A percentile compares a stretch with the other conserved stretches of the same genome.
Conservation (phyloP, 2,797 vertebrate genomes). For the Darevskia mixta region DNA sequence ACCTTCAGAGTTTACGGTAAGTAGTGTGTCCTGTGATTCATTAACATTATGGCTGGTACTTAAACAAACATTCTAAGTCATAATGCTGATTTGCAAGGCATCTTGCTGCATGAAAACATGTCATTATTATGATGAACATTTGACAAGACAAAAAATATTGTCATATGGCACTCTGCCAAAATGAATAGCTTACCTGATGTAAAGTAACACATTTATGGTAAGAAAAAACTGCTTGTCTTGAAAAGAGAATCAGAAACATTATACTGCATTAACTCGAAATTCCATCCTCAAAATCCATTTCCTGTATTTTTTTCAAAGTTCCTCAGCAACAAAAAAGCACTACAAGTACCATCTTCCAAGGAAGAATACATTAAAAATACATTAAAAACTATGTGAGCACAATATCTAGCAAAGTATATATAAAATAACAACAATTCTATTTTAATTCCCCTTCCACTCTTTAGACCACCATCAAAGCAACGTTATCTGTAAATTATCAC, state of each 20-base stretch:
- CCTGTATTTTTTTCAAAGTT: not conserved
- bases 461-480: conserved; percentile 2
- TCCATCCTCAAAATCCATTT: not conserved
- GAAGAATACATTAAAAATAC: conserved; percentile 9
- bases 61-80: conserved; percentile 9
- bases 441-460: not conserved
- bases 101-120: conserved; percentile 10
- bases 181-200: not conserved
- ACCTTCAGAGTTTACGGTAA: not conserved
- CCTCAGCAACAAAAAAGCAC: not conserved
- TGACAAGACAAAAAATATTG: not conserved
- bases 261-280: not conserved
- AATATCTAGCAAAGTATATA: not conserved
- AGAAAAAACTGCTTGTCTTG: conserved; percentile 13
- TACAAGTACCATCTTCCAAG: fast-evolving
- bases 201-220: conserved; percentile 20
- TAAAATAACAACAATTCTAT: not conserved
- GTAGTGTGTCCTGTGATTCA: not conserved
- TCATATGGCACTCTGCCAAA: conserved; percentile 41
- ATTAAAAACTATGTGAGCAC: conserved; percentile 22
- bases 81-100: conserved; percentile 11
- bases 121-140: not conserved
- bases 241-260: not conserved
- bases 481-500: conserved; percentile 31
- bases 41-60: not conserved